Percentiles rank a stretch among this genome's conserved stretches.
Conservation (phyloP, 2,888 invertebrate genomes). For the Athrips mouffetella region DNA sequence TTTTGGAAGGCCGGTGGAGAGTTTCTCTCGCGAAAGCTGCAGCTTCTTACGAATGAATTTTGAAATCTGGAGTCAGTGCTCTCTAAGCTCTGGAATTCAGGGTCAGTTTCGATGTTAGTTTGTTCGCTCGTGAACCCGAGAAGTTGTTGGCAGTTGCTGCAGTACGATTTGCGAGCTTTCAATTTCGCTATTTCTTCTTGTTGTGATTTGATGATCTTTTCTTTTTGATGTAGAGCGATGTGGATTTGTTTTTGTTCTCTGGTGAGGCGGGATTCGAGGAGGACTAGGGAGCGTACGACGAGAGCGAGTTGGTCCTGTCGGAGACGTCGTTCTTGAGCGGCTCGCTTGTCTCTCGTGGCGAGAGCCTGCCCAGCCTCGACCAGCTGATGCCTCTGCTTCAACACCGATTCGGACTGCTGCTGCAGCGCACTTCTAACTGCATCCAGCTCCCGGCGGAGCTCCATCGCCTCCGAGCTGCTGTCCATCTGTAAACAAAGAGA, state of each 20-base stretch:
- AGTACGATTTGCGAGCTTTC: conserved; percentile 71
- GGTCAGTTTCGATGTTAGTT: conserved; percentile 74
- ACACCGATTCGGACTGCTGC: conserved; percentile 79
- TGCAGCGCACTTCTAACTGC: conserved; percentile 82
- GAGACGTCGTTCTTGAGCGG: conserved; percentile 79
- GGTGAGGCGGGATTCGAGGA: conserved; percentile 84
- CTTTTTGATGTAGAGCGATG: conserved; percentile 83
- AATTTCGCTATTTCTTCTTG: conserved; percentile 83
- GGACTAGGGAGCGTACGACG: conserved; percentile 83
- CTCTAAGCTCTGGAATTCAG: conserved; percentile 73
- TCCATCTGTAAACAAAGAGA: conserved; percentile 79
- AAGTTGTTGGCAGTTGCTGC: conserved; percentile 72
- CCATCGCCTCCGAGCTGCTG: conserved; percentile 79
- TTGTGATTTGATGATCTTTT: conserved; percentile 83
- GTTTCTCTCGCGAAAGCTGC: conserved; percentile 72
- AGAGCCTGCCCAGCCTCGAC: conserved; percentile 80
- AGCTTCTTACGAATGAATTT: conserved; percentile 69
- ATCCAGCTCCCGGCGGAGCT: conserved; percentile 80
- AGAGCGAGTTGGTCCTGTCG: conserved; percentile 85
- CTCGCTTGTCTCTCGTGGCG: conserved; percentile 78
- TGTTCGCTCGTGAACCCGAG: conserved; percentile 75
- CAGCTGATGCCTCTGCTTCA: conserved; percentile 83
- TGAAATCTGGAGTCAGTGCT: conserved; percentile 74
- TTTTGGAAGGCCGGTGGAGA: conserved; percentile 73
- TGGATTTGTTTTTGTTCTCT: conserved; percentile 86